Evolutionary conservation across 53 echinoderm and acorn worm species (phyloP), one percentile per base, ranked within the genome.

Genomic region (Apostichopus leukothele): DNA sequence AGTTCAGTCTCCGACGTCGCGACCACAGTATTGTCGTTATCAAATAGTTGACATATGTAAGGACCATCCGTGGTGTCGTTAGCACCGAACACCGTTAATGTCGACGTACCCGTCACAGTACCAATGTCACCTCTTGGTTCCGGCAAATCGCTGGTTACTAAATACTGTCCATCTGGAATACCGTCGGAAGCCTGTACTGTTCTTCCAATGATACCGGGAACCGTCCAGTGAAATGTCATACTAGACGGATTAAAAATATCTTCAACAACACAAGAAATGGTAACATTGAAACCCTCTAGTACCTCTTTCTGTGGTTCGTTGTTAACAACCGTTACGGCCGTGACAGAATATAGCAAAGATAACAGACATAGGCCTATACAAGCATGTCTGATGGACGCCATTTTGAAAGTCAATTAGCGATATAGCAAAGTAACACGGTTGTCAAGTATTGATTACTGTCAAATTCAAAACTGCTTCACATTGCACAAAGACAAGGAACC

Each of bases 221-320:
- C 50, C 3, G 23, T 85, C 85, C 85, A 85, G 51, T 85, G 85
- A 26, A 81, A 81, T n/a, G 21, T 19, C 5, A 54, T 14, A 23
- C 59, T 10, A 7, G 22, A 22, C 9, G 81, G 59, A 22, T 66
- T 67, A 9, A 1, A 14, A 50, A 85, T 67, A 4, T 67, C 85
- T 67, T 63, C 22, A 63, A 85, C 50, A 4, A 25, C 16, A 25
- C 85, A 85, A 10, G 85, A 50, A 50, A 85, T 67, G 12, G 12
- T 67, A 50, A 85, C 68, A 67, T 63, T 50, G 11, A 39, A 66
- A 8, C 71, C 85, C 13, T 85, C 85, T 13, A 51, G 16, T 10
- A 85, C 51, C 14, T 85, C 85, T 23, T 85, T 85, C 12, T 60
- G 10, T 66, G 67, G 68, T 85, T 67, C 85, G 50, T 7, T 85